Evolutionary conservation across 2,888 invertebrate species (phyloP).

Genomic region (Tachystola acroxantha): DNA sequence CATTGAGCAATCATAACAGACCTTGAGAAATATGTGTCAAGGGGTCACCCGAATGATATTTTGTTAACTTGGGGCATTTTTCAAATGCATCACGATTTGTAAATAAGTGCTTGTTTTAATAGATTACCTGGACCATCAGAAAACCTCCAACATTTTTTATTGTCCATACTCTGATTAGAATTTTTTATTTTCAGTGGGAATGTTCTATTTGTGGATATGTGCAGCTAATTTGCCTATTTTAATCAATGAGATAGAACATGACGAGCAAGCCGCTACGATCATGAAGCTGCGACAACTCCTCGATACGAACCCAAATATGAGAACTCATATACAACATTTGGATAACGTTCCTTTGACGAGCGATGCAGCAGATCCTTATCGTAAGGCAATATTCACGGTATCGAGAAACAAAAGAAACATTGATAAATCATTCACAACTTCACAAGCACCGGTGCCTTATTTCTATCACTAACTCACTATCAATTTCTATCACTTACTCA

Average conservation of each 20-base stretch:
- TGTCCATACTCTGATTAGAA: too few relatives aligned
- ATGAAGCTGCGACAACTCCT: slow-evolving; percentile 45
- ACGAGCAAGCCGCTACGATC: slow-evolving; percentile 54
- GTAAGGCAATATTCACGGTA: slow-evolving; percentile 4
- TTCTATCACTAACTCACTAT: slow-evolving; percentile 1
- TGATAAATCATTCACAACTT: slow-evolving; percentile 2
- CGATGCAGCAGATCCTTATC: not conserved
- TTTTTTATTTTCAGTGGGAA: slow-evolving; percentile 58
- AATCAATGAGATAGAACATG: slow-evolving; percentile 58
- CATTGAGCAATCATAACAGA: too few relatives aligned
- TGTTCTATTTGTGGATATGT: slow-evolving; percentile 68
- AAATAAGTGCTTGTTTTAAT: too few relatives aligned
- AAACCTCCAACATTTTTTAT: too few relatives aligned
- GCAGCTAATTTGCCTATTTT: slow-evolving; percentile 58
- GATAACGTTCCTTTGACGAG: slow-evolving; percentile 19
- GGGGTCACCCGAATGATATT: too few relatives aligned
- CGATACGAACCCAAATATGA: slow-evolving; percentile 22
- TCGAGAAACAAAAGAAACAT: slow-evolving; percentile 3
- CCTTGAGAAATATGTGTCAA: too few relatives aligned
- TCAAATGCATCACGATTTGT: too few relatives aligned
- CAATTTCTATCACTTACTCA: too few relatives aligned
- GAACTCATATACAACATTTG: slow-evolving; percentile 13
- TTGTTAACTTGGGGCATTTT: too few relatives aligned
- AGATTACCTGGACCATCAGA: too few relatives aligned
- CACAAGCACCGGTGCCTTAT: slow-evolving; percentile 1